Percentiles rank a stretch among this genome's conserved stretches.
phyloP scores from a whole-genome alignment of 2,888 invertebrate genomes.

The Plebejus argus region DNA sequence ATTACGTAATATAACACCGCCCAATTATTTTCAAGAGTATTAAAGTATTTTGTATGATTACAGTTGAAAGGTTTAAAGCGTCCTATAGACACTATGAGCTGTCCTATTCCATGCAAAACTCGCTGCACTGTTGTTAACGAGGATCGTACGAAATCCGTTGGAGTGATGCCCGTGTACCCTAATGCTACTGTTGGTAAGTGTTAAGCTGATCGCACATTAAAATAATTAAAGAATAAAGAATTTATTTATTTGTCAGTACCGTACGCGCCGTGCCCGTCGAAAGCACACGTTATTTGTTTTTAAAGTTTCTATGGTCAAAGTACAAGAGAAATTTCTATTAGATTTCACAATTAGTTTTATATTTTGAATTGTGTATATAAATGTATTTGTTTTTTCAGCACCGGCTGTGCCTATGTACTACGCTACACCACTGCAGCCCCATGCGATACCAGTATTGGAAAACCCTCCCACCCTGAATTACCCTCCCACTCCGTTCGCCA shows the following conservation, averaged over 20 bases:
- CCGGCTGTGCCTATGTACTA: neutral
- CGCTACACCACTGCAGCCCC: neutral
- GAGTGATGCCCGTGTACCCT: neutral
- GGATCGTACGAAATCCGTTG: neutral
- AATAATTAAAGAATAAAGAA: too few species aligned
- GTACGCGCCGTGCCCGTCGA: neutral
- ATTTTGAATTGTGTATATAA: too few species aligned
- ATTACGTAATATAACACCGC: neutral
- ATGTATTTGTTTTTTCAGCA: neutral
- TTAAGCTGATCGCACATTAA: too few species aligned
- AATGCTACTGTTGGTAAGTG: constrained; percentile 12
- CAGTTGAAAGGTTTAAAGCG: neutral
- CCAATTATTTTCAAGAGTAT: neutral
- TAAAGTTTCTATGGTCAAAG: too few species aligned
- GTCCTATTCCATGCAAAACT: neutral
- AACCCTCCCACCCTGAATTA: neutral
- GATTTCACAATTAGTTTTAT: too few species aligned
- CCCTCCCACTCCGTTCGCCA: neutral
- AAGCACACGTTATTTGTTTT: too few species aligned
- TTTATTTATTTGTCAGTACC: neutral
- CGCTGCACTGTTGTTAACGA: neutral
- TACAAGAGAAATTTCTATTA: too few species aligned
- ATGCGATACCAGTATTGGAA: neutral
- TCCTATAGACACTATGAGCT: neutral
- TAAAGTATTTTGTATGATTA: neutral